phyloP scores from a whole-genome alignment of 2,797 vertebrate genomes.

The Balearica regulorum region DNA sequence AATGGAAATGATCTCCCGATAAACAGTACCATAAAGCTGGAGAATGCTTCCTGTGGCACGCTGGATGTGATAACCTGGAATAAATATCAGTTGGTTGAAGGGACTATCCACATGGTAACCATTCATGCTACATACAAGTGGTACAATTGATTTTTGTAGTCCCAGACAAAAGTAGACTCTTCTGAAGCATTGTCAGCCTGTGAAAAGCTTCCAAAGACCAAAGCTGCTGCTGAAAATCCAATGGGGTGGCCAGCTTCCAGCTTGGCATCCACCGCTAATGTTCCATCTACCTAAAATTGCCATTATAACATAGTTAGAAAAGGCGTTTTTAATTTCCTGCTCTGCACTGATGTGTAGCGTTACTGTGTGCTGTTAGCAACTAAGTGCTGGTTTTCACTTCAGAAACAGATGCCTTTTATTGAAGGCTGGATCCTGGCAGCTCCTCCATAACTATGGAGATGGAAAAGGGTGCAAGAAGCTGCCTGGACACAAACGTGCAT shows the following conservation, averaged over 20 bases:
- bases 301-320: slow-evolving; percentile 46
- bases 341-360: neutral
- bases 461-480: slow-evolving; percentile 6
- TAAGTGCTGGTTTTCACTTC: slow-evolving; percentile 5
- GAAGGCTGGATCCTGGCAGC: neutral
- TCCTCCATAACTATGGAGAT: neutral
- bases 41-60: neutral
- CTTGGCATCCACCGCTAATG: slow-evolving; percentile 28
- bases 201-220: slow-evolving; percentile 31
- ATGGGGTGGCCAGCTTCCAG: slow-evolving; percentile 27
- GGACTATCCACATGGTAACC: neutral
- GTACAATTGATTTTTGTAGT: slow-evolving; percentile 7
- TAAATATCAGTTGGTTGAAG: neutral
- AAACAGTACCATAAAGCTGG: neutral
- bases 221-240: slow-evolving; percentile 37
- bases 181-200: slow-evolving; percentile 26
- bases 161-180: slow-evolving; percentile 8
- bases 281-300: slow-evolving; percentile 55
- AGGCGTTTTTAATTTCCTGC: slow-evolving; percentile 47
- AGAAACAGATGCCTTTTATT: slow-evolving; percentile 33
- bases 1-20: neutral
- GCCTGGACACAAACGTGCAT: neutral
- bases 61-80: neutral
- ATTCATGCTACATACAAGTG: neutral
- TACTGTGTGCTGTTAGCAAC: slow-evolving; percentile 7